Evolutionary conservation across 2,888 invertebrate genomes (phyloP).

Genomic region (Drosophila mulleri): DNA sequence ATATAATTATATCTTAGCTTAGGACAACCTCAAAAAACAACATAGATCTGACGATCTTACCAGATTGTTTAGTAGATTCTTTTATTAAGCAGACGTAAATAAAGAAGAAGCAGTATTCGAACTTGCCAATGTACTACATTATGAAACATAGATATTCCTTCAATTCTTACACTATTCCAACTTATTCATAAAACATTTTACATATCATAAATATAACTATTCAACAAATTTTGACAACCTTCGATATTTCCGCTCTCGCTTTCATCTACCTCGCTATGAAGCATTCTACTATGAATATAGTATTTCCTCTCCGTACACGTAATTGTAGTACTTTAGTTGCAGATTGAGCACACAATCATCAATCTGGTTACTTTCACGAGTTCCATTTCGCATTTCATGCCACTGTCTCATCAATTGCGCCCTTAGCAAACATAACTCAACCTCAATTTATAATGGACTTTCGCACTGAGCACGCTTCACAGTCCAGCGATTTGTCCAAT

Average conservation of each 20-base stretch:
- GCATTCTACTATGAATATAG: conserved; percentile 1
- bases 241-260: neutral
- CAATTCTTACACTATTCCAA: no score
- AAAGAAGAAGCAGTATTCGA: no score
- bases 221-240: no score
- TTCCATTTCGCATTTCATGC: conserved; percentile 17
- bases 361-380: conserved; percentile 2
- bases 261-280: neutral
- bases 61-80: no score
- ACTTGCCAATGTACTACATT: no score
- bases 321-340: neutral
- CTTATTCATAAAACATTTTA: no score
- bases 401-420: conserved; percentile 30
- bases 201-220: no score
- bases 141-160: no score
- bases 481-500: conserved; percentile 73
- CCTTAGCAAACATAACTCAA: conserved; percentile 32
- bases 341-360: conserved; percentile 4
- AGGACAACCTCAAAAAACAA: no score
- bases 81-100: no score
- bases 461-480: conserved; percentile 38
- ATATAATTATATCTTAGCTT: neutral
- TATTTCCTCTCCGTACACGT: neutral
- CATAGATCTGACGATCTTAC: no score
- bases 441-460: conserved; percentile 33